Evolutionary conservation across 2,888 invertebrate genomes (phyloP).

Genomic region (Apodemia zela): DNA sequence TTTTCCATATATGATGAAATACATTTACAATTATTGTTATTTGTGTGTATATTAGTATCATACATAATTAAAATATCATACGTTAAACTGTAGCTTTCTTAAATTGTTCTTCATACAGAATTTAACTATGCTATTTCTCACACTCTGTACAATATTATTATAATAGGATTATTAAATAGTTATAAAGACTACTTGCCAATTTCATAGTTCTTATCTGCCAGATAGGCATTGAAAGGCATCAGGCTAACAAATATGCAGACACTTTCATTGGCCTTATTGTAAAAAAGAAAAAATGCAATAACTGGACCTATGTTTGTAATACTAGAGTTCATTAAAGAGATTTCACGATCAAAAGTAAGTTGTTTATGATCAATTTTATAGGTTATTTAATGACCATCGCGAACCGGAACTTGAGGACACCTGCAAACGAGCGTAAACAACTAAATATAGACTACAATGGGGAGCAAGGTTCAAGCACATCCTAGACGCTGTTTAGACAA

Average conservation of each 20-base stretch:
- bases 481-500: slow-evolving; percentile 16
- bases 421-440: slow-evolving; percentile 35
- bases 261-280: background rate
- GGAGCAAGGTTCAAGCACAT: slow-evolving; percentile 16
- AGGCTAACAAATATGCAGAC: no score
- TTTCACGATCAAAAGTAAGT: slow-evolving; percentile 4
- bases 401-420: slow-evolving; percentile 51
- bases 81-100: no score
- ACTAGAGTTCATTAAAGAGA: background rate
- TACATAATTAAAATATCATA: no score
- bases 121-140: no score
- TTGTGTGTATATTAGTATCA: no score
- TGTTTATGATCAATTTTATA: slow-evolving; percentile 22
- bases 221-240: background rate
- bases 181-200: no score
- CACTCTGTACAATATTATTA: no score
- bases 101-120: no score
- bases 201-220: background rate
- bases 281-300: background rate
- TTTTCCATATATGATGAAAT: no score
- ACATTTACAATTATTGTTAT: no score
- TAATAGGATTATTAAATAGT: no score
- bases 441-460: slow-evolving; percentile 17
- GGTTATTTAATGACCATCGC: slow-evolving; percentile 31
- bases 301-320: background rate